These are phyloP conservation scores for Corbicula japonica DNA, from an alignment of 2,888 invertebrate genomes.

Conservation along the genomic window DNA sequence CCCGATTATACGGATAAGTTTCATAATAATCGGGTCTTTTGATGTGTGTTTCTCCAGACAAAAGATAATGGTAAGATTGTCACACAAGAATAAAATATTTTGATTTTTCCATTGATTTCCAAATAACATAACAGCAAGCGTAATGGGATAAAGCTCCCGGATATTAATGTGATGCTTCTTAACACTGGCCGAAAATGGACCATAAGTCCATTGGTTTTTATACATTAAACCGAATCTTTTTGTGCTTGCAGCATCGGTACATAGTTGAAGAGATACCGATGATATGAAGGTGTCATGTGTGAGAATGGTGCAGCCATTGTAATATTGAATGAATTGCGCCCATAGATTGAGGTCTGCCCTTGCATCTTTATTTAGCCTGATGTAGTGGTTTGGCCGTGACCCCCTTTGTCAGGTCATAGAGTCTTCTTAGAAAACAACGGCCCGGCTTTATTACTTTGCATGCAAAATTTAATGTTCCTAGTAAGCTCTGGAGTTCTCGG, in stretches of 20 bases:
- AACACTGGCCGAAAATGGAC: slow-evolving; percentile 10
- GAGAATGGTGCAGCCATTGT: slow-evolving; percentile 33
- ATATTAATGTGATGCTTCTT: slow-evolving; percentile 31
- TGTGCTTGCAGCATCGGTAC: slow-evolving; percentile 35
- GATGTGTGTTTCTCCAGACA: slow-evolving; percentile 31
- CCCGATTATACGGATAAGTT: slow-evolving; percentile 30
- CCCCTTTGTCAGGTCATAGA: slow-evolving; percentile 1
- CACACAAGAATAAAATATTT: slow-evolving; percentile 38
- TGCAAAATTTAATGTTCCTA: slow-evolving; percentile 33
- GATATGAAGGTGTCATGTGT: slow-evolving; percentile 24
- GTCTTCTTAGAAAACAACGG: not conserved
- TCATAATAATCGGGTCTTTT: slow-evolving; percentile 29
- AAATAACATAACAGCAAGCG: slow-evolving; percentile 36
- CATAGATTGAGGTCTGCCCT: slow-evolving; percentile 23
- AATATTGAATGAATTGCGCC: slow-evolving; percentile 12
- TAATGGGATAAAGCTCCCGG: slow-evolving; percentile 36
- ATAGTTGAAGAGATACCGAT: not conserved
- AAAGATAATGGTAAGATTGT: slow-evolving; percentile 27
- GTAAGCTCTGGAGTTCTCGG: slow-evolving; percentile 13
- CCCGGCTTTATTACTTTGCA: slow-evolving; percentile 10
- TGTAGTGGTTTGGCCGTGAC: not conserved
- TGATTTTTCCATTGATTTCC: slow-evolving; percentile 16
- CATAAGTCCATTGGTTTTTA: slow-evolving; percentile 27
- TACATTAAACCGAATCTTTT: slow-evolving; percentile 25
- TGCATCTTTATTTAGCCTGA: not conserved